phyloP scores from a whole-genome alignment of 35 echinoderm and acorn worm species.

The Amphiura filiformis region DNA sequence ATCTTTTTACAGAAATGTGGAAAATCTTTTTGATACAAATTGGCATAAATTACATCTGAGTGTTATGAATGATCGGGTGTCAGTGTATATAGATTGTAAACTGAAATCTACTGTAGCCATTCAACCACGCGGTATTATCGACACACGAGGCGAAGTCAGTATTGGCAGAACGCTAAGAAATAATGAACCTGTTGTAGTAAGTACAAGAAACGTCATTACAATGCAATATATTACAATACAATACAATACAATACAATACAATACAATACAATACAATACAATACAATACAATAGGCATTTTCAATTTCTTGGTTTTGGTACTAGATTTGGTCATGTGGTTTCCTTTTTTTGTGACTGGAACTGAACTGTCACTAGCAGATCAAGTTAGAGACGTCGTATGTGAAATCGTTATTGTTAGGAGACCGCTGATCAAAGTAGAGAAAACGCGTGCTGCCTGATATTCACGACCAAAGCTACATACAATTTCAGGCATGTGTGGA shows the following conservation, averaged over 20 bases:
- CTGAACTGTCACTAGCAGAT: no score
- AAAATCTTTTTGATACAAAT: conserved; percentile 17
- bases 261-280: not conserved
- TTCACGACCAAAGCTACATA: no score
- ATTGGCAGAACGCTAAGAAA: conserved; percentile 23
- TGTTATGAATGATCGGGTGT: conserved; percentile 29
- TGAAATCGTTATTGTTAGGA: no score
- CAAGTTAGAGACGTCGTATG: no score
- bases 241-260: no score
- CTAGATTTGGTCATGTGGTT: not conserved
- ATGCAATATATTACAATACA: no score
- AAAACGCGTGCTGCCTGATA: no score
- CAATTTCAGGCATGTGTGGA: no score
- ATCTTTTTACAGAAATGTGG: conserved; percentile 29
- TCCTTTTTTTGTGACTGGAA: no score
- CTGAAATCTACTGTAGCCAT: conserved; percentile 8
- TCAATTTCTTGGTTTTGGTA: not conserved
- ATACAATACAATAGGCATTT: not conserved
- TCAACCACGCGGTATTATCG: conserved; percentile 4
- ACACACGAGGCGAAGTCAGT: conserved; percentile 25
- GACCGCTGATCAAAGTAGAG: no score
- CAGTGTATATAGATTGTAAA: conserved; percentile 36
- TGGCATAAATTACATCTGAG: conserved; percentile 39
- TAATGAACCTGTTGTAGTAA: conserved; percentile 30
- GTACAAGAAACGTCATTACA: not conserved